Conservation (phyloP, 30 jellyfish, hydroid and myxozoan genomes). For the Nemopilema nomurai region DNA sequence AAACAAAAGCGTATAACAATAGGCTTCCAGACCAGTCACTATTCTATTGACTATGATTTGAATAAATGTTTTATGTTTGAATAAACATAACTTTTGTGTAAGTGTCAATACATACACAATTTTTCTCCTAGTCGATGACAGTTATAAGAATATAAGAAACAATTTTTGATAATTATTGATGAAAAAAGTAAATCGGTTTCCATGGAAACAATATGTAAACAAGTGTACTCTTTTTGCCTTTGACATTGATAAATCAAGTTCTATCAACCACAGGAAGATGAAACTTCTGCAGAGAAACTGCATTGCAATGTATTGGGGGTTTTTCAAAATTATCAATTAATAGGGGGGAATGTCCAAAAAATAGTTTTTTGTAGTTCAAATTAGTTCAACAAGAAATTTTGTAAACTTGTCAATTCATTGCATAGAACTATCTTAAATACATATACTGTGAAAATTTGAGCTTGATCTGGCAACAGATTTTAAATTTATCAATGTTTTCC, state of each 20-base stretch:
- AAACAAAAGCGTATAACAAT: constrained; percentile 3
- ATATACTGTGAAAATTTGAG: no score
- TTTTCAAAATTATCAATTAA: neutral
- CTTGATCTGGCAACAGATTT: no score
- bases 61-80: neutral
- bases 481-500: no score
- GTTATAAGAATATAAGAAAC: neutral
- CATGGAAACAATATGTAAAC: neutral
- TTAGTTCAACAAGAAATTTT: no score
- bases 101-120: neutral
- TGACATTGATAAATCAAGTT: neutral
- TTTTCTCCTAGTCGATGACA: neutral
- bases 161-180: neutral
- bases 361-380: no score
- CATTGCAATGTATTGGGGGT: neutral
- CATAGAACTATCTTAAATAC: no score
- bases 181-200: neutral
- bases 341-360: neutral
- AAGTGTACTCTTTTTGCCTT: neutral
- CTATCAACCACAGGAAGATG: neutral
- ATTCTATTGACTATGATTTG: neutral
- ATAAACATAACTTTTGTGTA: neutral
- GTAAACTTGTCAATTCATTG: no score
- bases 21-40: no score
- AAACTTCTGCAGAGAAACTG: neutral